Conservation (phyloP, 2,113 vertebrate genomes). For the Tetraodon nigroviridis region DNA sequence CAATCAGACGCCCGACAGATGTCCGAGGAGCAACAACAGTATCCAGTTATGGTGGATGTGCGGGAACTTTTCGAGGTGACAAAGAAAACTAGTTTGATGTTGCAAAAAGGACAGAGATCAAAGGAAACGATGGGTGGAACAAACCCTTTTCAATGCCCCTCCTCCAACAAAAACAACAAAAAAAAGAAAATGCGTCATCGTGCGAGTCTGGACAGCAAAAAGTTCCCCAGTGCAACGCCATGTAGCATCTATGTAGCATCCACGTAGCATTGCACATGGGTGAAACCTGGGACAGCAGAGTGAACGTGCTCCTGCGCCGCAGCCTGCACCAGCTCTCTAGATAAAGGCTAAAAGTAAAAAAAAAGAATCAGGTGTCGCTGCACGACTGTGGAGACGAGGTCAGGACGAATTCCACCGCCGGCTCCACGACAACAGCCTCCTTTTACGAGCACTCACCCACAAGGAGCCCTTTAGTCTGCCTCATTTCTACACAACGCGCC, state of each 20-base stretch:
- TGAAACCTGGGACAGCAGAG: no score
- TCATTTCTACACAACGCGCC: slow-evolving; percentile 14
- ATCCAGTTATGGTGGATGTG: slow-evolving; percentile 7
- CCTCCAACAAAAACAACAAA: no score
- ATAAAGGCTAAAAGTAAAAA: background rate
- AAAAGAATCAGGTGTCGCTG: background rate
- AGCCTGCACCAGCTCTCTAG: no score
- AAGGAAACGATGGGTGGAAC: no score
- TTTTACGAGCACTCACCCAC: slow-evolving; percentile 11
- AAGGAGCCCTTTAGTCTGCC: slow-evolving; percentile 20
- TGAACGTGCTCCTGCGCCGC: no score
- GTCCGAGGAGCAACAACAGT: slow-evolving; percentile 20
- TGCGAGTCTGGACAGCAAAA: no score
- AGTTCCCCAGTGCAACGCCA: no score
- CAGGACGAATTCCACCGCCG: slow-evolving; percentile 4
- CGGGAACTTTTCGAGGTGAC: slow-evolving; percentile 54
- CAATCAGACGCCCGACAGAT: slow-evolving; percentile 24
- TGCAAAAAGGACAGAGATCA: no score
- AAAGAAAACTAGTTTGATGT: slow-evolving; percentile 24
- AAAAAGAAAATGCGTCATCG: no score
- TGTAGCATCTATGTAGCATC: no score
- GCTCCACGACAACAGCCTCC: background rate
- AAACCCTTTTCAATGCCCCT: no score
- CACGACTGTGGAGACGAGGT: slow-evolving; percentile 5
- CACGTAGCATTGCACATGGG: no score